A percentile compares a stretch with the other conserved stretches of the same genome.
These are phyloP conservation scores for Pantelozetes paolii DNA, from an alignment of 2,888 invertebrate genomes.

Conservation along the genomic window DNA sequence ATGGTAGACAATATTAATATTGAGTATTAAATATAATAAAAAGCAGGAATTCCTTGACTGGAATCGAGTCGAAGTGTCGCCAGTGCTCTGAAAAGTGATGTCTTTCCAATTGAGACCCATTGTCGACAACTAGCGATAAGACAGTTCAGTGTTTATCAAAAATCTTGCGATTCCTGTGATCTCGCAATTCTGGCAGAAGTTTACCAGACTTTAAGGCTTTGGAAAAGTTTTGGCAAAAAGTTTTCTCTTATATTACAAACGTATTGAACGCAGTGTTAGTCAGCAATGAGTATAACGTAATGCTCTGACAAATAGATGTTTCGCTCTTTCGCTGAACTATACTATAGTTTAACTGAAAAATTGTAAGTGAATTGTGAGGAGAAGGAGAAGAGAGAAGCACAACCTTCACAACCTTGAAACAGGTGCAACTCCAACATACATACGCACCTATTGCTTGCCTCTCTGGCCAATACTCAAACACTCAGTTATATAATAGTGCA, in stretches of 20 bases:
- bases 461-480: constrained; percentile 19
- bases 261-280: background rate
- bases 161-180: constrained; percentile 18
- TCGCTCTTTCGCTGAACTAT: background rate
- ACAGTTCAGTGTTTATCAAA: no score
- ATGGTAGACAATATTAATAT: background rate
- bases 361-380: constrained; percentile 18
- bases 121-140: background rate
- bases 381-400: constrained; percentile 24
- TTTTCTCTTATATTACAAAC: background rate
- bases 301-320: constrained; percentile 10
- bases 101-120: constrained; percentile 8
- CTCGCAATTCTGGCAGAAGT: constrained; percentile 13
- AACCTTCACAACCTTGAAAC: constrained; percentile 37
- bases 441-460: constrained; percentile 6
- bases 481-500: constrained; percentile 5
- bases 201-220: no score
- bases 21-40: constrained; percentile 2
- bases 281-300: constrained; percentile 17
- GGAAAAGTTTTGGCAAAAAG: background rate
- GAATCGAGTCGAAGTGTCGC: constrained; percentile 31
- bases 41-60: constrained; percentile 22
- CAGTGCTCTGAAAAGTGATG: constrained; percentile 8
- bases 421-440: constrained; percentile 18
- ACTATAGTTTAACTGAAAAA: constrained; percentile 6